These are phyloP conservation scores for Taeniopygia guttata DNA, from an alignment of 2,797 vertebrate species.

Conservation along the genomic window DNA sequence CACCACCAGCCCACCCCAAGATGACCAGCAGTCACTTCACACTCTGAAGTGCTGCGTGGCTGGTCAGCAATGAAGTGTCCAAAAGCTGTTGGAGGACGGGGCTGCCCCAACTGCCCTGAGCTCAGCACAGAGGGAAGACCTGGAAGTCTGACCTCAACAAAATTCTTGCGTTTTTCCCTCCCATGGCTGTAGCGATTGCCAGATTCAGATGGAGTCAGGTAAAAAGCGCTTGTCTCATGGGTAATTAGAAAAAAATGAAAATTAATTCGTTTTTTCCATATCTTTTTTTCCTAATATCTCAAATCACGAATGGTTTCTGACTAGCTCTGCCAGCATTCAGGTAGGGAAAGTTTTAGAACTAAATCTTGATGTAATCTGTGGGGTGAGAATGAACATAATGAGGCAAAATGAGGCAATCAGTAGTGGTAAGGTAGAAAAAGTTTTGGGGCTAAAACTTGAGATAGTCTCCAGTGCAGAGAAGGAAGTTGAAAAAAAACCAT, in stretches of 20 bases:
- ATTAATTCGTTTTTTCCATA: neutral
- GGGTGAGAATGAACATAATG: neutral
- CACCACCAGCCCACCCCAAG: neutral
- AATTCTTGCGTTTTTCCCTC: neutral
- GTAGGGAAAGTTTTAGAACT: neutral
- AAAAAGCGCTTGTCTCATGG: neutral
- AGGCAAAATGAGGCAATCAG: neutral
- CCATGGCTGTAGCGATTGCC: accelerated
- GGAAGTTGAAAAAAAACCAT: neutral
- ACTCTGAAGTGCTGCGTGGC: accelerated
- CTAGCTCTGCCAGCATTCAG: neutral
- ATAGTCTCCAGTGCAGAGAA: neutral
- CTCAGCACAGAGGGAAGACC: neutral
- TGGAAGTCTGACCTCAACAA: neutral
- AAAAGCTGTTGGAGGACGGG: neutral
- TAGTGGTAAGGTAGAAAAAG: neutral
- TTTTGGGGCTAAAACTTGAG: neutral
- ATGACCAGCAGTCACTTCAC: neutral
- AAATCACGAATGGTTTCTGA: neutral
- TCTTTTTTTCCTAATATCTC: neutral
- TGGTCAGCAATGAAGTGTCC: accelerated
- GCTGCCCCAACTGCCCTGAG: neutral
- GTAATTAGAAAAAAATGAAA: neutral
- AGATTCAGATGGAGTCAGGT: neutral
- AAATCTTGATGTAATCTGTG: neutral